Evolutionary conservation across 1,140 invertebrate species (phyloP), one percentile per base, ranked within the genome.

Genomic region (Ceratosolen solmsi): DNA sequence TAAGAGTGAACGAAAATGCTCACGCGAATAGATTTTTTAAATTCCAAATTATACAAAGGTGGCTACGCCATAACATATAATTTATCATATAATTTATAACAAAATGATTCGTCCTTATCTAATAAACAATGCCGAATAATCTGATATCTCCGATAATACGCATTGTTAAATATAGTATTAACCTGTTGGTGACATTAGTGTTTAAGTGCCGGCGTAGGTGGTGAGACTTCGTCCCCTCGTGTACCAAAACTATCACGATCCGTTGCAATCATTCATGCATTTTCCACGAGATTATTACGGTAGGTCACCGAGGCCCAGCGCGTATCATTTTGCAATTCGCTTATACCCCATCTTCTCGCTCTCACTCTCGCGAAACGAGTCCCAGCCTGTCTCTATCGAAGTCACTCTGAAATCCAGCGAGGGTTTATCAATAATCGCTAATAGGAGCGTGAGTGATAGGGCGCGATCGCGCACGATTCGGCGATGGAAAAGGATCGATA

Each of bases 361-460:
- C 41, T 5, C 41, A 13, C 13, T 46, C 51, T 54, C 51, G 51
- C 3, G 20, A 54, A 54, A 20, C 17, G 20, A 54, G 51, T 63
- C 25, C 15, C 58, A 8, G n/a, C 7, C n/a, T 11, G n/a, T 63
- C 20, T 4, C 8, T 25, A 63, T 8, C 25, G 58, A 11, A 3
- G 58, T 4, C 4, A 63, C 20, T 33, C 17, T 3, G 15, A 63
- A 63, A 27, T 30, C n/a, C 22, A 36, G 51, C 27, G 22, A 15
- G 56, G 1, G 22, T 79, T 80, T 80, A 80, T 80, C 78, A 70
- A 75, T 63, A 74, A 80, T 74, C 79, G 72, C 58, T 74, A 80
- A 80, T 80, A 80, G 73, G 65, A 33, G 41, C 56, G 58, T 80
- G 71, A 80, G 58, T 80, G 71, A 80, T 80, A 56, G 27, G 22